Base-by-base conservation (phyloP, 2,888 invertebrate species). In the Mesorhabditis belari region DNA sequence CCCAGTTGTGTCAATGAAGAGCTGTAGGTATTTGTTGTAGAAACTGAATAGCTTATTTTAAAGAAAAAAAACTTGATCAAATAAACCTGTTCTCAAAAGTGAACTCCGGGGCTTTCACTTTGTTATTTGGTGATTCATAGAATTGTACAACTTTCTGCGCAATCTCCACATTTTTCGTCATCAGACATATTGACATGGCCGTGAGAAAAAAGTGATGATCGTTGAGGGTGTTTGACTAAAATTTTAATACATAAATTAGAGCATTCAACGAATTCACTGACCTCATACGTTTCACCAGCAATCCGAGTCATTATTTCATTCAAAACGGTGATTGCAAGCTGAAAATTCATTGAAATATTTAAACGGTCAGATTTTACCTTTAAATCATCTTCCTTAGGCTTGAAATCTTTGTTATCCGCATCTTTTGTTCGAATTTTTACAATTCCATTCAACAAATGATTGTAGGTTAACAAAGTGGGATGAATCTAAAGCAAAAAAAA, bases 41-140 rank as follows among this genome's bases (percentile, higher is more conserved):
- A 76, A 76, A 0, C 68, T 70, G 58, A 63, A 60, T 24, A 6
- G 23, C 5, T 19, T 19, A 23, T 50, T n/a, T 56, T 44, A 12
- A n/a, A 4, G 12, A 24, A 17, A 21, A 12, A n/a, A 51, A 23
- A 17, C 17, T n/a, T 24, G 26, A 4, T 17, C 3, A 9, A 61
- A 61, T 58, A 27, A n/a, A 68, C 65, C 35, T 58, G 9, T 61
- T 58, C 57, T 75, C 73, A 4, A 56, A 52, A 0, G 67, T 66
- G 53, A 76, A 69, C 17, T 67, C 66, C 3, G 73, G 65, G 67
- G 76, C 58, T 49, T 74, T 69, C 6, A 77, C 73, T n/a, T 58
- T 9, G 52, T 78, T 78, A 24, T 62, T 62, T n/a, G 50, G 35
- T 3, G 62, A 61, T 49, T 65, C 61, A 53, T 77, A 78, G 12